These are phyloP conservation scores for Cylindroiulus punctatus DNA, from an alignment of 2,888 invertebrate genomes.

Conservation along the genomic window DNA sequence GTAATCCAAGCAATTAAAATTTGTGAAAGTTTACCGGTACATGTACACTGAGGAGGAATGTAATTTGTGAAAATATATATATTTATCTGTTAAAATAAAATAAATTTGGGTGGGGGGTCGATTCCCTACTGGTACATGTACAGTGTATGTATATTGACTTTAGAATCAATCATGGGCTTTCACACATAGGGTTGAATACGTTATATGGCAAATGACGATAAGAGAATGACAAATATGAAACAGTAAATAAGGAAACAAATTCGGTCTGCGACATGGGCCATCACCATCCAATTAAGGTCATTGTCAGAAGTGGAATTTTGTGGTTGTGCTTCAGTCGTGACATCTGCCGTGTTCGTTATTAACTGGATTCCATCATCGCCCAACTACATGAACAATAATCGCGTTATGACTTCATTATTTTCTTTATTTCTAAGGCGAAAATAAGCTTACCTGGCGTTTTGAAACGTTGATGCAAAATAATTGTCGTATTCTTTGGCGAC, in stretches of 20 bases:
- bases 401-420: background rate
- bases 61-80: no score
- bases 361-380: background rate
- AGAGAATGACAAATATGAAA: background rate
- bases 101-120: background rate
- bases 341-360: background rate
- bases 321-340: constrained; percentile 12
- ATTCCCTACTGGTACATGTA: no score
- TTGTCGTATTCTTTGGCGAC: background rate
- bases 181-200: background rate
- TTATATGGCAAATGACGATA: background rate
- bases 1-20: no score
- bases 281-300: background rate
- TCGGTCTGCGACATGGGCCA: background rate
- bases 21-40: no score
- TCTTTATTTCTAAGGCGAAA: background rate
- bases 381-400: constrained; percentile 9
- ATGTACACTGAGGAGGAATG: no score
- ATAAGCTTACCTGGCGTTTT: background rate
- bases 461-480: background rate
- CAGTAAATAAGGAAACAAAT: background rate
- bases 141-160: no score
- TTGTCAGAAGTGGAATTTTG: background rate
- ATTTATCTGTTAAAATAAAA: no score
- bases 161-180: background rate